Base-by-base conservation (phyloP, 2,888 invertebrate genomes). In the Tuta absoluta region DNA sequence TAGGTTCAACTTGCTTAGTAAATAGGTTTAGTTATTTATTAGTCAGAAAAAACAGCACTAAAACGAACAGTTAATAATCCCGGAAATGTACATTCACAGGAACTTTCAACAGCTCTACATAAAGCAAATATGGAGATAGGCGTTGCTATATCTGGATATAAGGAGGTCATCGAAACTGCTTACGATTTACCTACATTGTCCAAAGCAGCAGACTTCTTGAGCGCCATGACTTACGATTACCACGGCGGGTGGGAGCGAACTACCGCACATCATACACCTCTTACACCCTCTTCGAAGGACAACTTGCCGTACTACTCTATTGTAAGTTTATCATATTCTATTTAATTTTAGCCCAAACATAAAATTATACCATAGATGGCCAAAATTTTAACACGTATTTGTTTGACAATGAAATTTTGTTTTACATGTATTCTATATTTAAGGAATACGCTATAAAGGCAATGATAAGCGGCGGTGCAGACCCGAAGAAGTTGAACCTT, bases 181-280 rank as follows among this genome's bases (percentile, higher is more conserved):
- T 98, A 98, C 76, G 97, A 98, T 71, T 89, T 98, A 0, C 91
- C 93, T 0, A 85, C 93, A 1, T 89, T 98, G 51, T 95, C 95
- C 0, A 91, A 93, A 61, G 90, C 94, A 48, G 94, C 94, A 0
- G 96, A 97, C 73, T 97, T 96, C 80, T 91, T 97, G 79, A 96
- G 96, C 5, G 94, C 97, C 0, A 97, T 97, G 97, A 94, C 95
- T 0, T 97, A 97, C 72, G 97, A 97, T 79, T 97, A 97, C 79
- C 97, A 97, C 72, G 97, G 97, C 0, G 94, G 96, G n/a, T 97
- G 97, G 97, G 97, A 97, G 79, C 87, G 92, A 17, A 91, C 90
- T 67, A 96, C 96, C 0, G 96, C 96, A 0, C 97, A 97, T 78
- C 95, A 97, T 11, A 95, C 97, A 70, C 97, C 97, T 0, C 84